Conservation (phyloP, 2,113 vertebrate genomes). For the Nothoprocta perdicaria region DNA sequence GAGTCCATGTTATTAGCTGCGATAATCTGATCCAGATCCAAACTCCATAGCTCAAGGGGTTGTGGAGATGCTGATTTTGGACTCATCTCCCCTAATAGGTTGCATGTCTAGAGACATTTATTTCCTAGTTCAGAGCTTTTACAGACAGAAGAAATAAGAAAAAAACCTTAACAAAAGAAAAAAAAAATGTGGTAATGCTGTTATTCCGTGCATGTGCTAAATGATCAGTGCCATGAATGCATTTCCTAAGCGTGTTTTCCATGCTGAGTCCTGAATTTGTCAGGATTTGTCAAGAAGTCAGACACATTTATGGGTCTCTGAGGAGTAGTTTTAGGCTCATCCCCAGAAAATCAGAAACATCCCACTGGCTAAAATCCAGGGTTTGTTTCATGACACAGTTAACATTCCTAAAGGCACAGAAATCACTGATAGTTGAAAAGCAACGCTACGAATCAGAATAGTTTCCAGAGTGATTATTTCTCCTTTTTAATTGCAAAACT, state of each 20-base stretch:
- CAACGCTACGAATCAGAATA: slow-evolving; percentile 11
- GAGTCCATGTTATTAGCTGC: neutral
- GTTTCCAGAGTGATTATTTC: neutral
- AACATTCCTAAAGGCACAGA: neutral
- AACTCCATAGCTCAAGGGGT: neutral
- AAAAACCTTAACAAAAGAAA: neutral
- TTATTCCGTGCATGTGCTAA: neutral
- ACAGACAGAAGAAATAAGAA: neutral
- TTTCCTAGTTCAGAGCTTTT: neutral
- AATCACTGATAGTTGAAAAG: neutral
- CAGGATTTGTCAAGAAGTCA: neutral
- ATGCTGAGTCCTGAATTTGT: neutral
- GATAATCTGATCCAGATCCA: neutral
- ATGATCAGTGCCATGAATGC: neutral
- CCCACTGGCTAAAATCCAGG: neutral
- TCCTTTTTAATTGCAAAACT: slow-evolving; percentile 10
- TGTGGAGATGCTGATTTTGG: neutral
- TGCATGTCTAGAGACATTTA: neutral
- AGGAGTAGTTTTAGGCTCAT: neutral
- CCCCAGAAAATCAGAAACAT: neutral
- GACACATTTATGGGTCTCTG: neutral
- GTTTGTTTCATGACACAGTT: neutral
- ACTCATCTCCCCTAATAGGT: neutral
- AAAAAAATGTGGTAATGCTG: too few relatives aligned
- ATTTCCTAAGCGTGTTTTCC: neutral